phyloP scores from a whole-genome alignment of 2,888 invertebrate genomes.

The Dryococelus australis region DNA sequence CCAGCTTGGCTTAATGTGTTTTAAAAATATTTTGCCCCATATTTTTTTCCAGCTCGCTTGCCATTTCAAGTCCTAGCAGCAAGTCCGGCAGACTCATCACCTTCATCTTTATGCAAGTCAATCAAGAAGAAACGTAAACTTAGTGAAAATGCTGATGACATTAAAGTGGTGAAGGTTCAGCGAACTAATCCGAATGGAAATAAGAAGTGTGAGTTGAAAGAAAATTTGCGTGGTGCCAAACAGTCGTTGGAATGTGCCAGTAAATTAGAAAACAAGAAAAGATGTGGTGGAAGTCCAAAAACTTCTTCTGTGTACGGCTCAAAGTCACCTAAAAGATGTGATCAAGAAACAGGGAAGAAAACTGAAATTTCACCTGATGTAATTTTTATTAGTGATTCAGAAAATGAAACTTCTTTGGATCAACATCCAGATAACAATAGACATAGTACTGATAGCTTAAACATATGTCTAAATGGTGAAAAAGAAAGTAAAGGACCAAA shows the following conservation, averaged over 20 bases:
- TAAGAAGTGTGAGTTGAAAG: conserved; percentile 54
- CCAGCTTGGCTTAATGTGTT: not conserved
- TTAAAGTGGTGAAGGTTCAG: conserved; percentile 58
- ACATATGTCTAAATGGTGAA: not conserved
- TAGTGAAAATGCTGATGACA: conserved; percentile 57
- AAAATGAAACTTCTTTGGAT: not conserved
- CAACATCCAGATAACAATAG: not conserved
- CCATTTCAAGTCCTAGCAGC: conserved; percentile 66
- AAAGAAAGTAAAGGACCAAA: not conserved
- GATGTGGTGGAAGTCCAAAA: not conserved
- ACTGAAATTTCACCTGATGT: conserved; percentile 27
- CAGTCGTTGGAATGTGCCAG: not conserved
- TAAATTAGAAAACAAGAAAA: not conserved
- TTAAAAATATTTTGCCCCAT: not conserved
- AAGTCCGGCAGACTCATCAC: conserved; percentile 51
- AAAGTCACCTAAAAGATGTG: conserved; percentile 48
- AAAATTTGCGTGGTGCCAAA: conserved; percentile 53
- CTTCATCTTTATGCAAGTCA: conserved; percentile 45
- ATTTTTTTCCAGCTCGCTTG: conserved; percentile 59
- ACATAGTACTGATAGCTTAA: not conserved
- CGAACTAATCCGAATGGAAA: conserved; percentile 27
- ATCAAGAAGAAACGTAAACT: conserved; percentile 60
- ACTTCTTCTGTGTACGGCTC: conserved; percentile 32
- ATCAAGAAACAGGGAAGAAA: conserved; percentile 38
- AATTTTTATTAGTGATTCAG: conserved; percentile 30